Evolutionary conservation across 2,888 invertebrate species (phyloP), one percentile per base, ranked within the genome.

Genomic region (Diachrysia chrysitis): DNA sequence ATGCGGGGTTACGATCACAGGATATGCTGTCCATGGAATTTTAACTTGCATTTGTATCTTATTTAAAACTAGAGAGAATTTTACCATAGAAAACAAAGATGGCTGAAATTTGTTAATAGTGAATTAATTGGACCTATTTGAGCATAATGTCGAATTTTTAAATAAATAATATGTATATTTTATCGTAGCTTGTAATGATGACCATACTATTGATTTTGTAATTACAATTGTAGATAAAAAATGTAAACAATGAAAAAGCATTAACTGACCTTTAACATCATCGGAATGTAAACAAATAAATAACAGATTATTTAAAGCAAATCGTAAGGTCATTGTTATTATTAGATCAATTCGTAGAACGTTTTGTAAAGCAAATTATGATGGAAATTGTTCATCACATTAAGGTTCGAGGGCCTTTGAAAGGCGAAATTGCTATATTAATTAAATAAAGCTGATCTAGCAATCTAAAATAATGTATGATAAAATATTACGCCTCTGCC

Each of bases 11-110:
- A 32, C 23, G 19, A 51, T 10, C 23, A 64, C 76, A 75, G 76
- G 68, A 73, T 68, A 71, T 68, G 42, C 35, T 58, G 58, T 67
- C 56, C 58, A 62, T 46, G 29, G 68, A 66, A 73, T 71, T 70
- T 68, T 46, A 59, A 75, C 51, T 56, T 58, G 23, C 23, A 54
- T 58, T 76, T 66, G 46, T n/a, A 5, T 42, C 42, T 42, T 42
- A 42, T 42, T 42, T 42, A n/a, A 42, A 42, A n/a, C 5, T 3
- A n/a, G 42, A 3, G n/a, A 32, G 6, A 25, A 32, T 25, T 4
- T 29, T 5, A 29, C 29, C 29, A 7, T 29, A 29, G 3, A 29
- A 7, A 29, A 29, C 0, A 7, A 7, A 29, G 29, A 7, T 29
- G 29, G 25, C 5, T 25, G 5, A 4, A 2, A 25, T 25, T 25